These are phyloP conservation scores for Microcebus tavaratra DNA, from an alignment of 2,113 vertebrate species.

Conservation along the genomic window DNA sequence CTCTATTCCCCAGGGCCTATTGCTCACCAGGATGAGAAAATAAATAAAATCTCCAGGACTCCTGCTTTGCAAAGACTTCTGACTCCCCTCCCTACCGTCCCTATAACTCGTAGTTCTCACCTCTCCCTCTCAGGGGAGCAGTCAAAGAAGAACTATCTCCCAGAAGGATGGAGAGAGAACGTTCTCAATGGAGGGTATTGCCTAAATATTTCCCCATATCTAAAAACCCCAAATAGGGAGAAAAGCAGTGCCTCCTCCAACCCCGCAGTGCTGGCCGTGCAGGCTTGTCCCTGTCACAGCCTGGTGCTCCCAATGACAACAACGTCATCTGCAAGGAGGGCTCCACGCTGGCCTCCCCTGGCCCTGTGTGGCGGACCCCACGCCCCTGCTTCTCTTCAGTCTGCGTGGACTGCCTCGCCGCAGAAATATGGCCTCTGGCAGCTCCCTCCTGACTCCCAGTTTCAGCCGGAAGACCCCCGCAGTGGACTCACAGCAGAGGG, in stretches of 20 bases:
- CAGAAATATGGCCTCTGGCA: too few relatives aligned
- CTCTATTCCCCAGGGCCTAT: not conserved
- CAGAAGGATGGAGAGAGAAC: not conserved
- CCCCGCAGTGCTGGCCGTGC: not conserved
- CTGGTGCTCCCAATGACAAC: accelerated
- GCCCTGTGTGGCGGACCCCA: accelerated
- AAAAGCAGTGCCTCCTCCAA: not conserved
- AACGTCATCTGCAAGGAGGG: accelerated
- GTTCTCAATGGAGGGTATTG: not conserved
- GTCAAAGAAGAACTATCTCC: not conserved
- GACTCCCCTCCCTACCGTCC: too few relatives aligned
- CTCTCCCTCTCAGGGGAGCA: not conserved
- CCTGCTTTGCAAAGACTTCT: not conserved
- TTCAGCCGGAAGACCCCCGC: not conserved
- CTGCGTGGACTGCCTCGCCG: not conserved
- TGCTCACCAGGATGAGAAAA: not conserved
- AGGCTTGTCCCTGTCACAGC: too few relatives aligned
- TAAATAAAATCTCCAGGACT: not conserved
- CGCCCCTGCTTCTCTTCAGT: accelerated
- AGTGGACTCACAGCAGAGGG: not conserved
- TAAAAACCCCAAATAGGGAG: not conserved
- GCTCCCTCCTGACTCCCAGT: not conserved
- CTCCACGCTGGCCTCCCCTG: too few relatives aligned
- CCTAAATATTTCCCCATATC: not conserved
- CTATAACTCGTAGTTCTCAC: not conserved